Evolutionary conservation across 1,140 invertebrate genomes (phyloP).

Genomic region (Drosophila nigromelanica): DNA sequence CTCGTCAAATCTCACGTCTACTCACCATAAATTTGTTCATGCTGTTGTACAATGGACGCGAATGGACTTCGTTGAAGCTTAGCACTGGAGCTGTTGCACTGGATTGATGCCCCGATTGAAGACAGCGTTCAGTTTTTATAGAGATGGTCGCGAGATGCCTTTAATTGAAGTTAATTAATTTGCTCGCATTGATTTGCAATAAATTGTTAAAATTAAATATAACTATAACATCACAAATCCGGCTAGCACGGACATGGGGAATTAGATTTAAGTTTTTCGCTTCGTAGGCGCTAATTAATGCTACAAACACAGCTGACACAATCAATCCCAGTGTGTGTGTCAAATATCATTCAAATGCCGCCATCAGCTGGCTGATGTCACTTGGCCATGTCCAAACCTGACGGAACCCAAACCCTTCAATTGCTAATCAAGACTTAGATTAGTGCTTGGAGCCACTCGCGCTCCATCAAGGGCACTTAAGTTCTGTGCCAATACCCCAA

Average conservation of each 20-base stretch:
- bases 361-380: conserved; percentile 26
- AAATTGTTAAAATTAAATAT: conserved; percentile 75
- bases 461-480: neutral
- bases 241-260: conserved; percentile 49
- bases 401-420: neutral
- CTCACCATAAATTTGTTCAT: conserved; percentile 81
- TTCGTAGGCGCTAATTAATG: conserved; percentile 61
- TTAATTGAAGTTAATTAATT: conserved; percentile 82
- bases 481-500: neutral
- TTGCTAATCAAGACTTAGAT: neutral
- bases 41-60: conserved; percentile 22
- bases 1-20: neutral
- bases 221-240: conserved; percentile 68
- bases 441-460: too few relatives aligned
- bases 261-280: conserved; percentile 29
- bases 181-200: conserved; percentile 74
- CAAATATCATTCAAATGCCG: conserved; percentile 14
- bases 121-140: conserved; percentile 62
- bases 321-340: conserved; percentile 43
- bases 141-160: conserved; percentile 18
- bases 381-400: conserved; percentile 18
- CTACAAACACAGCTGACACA: conserved; percentile 53
- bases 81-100: conserved; percentile 53
- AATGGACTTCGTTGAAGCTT: conserved; percentile 30
- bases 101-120: conserved; percentile 55